These are phyloP conservation scores for Acronicta leporina DNA, from an alignment of 2,888 invertebrate genomes.

Conservation along the genomic window DNA sequence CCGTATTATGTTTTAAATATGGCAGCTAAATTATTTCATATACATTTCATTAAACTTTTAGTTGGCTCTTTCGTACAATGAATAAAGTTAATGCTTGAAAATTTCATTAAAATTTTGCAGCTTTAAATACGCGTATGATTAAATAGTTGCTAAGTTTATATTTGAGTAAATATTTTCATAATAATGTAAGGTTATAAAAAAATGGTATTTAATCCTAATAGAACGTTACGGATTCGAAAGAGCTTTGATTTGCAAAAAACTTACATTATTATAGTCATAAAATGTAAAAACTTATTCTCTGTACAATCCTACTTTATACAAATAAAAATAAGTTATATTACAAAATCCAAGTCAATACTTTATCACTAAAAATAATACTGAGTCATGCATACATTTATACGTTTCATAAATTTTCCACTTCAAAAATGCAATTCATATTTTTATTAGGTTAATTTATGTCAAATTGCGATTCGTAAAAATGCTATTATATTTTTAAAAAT, in stretches of 20 bases:
- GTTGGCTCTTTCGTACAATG: conserved; percentile 12
- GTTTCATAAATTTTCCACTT: conserved; percentile 8
- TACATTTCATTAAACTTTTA: conserved; percentile 32
- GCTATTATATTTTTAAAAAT: conserved; percentile 13
- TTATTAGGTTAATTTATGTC: conserved; percentile 18
- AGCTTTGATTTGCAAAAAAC: conserved; percentile 6
- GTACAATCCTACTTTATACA: conserved; percentile 21
- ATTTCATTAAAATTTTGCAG: conserved; percentile 8
- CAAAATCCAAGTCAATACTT: conserved; percentile 30
- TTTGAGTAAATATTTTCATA: background rate
- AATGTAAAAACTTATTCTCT: background rate
- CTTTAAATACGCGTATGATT: conserved; percentile 1
- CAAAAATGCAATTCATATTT: conserved; percentile 29
- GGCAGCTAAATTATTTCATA: conserved; percentile 48
- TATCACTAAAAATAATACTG: conserved; percentile 70
- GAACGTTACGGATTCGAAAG: background rate
- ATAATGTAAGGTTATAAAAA: background rate
- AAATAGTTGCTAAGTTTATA: background rate
- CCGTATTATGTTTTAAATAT: conserved; percentile 62
- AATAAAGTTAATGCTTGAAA: conserved; percentile 6
- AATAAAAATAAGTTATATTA: conserved; percentile 38
- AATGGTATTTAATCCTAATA: background rate
- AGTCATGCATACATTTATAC: conserved; percentile 56
- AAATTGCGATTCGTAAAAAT: conserved; percentile 14
- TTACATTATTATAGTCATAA: conserved; percentile 9